phyloP scores from a whole-genome alignment of 2,888 invertebrate genomes.

The Cyclophora punctaria region DNA sequence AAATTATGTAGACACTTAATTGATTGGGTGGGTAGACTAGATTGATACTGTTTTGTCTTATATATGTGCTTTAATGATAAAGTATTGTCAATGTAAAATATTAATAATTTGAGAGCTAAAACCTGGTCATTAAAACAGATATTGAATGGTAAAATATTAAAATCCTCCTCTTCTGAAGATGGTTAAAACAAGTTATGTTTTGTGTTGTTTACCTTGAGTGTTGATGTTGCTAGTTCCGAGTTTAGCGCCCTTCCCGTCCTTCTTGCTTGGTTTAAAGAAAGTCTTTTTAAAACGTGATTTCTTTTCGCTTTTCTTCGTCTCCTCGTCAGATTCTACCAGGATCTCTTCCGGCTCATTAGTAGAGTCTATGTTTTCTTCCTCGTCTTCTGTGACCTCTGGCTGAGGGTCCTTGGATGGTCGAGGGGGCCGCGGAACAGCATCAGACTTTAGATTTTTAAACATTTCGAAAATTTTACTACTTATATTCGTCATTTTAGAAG shows the following conservation, averaged over 20 bases:
- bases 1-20: no score
- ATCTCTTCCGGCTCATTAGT: conserved; percentile 39
- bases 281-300: conserved; percentile 35
- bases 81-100: no score
- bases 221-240: conserved; percentile 40
- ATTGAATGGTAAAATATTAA: no score
- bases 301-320: conserved; percentile 16
- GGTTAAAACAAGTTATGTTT: no score
- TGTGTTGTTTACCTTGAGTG: conserved; percentile 45
- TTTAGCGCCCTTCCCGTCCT: conserved; percentile 24
- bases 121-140: no score
- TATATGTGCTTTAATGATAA: no score
- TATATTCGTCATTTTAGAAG: conserved; percentile 28
- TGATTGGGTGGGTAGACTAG: no score
- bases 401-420: conserved; percentile 29
- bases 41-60: no score
- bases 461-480: conserved; percentile 46
- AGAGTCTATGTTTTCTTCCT: conserved; percentile 30
- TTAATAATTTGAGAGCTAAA: no score
- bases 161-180: no score
- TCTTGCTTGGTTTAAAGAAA: conserved; percentile 30
- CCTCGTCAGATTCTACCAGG: conserved; percentile 33
- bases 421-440: conserved; percentile 68
- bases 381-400: conserved; percentile 16
- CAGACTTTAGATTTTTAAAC: conserved; percentile 64